These are phyloP conservation scores for Cerceris rybyensis DNA, from an alignment of 2,888 invertebrate genomes.

Conservation along the genomic window DNA sequence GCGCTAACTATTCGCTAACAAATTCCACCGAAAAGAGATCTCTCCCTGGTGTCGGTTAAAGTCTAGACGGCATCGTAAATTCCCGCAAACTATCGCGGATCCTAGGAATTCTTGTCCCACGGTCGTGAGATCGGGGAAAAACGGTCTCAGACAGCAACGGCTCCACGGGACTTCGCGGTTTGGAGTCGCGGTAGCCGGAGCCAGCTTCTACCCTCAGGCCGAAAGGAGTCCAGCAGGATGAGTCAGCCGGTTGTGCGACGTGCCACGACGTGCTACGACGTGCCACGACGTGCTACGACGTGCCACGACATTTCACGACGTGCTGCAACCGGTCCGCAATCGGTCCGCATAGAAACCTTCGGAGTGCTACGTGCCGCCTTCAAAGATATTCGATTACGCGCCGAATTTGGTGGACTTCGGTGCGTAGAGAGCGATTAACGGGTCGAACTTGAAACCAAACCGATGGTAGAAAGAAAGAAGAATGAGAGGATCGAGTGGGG, in stretches of 20 bases:
- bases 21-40: conserved; percentile 34
- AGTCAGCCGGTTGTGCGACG: conserved; percentile 57
- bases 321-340: too few relatives aligned
- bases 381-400: conserved; percentile 65
- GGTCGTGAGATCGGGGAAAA: conserved; percentile 49
- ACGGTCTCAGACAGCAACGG: conserved; percentile 36
- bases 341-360: conserved; percentile 59
- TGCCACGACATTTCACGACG: conserved; percentile 29
- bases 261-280: conserved; percentile 30
- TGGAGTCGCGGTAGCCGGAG: conserved; percentile 27
- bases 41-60: conserved; percentile 31
- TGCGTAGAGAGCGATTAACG: conserved; percentile 52
- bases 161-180: conserved; percentile 60
- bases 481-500: conserved; percentile 26
- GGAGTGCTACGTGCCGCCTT: conserved; percentile 26
- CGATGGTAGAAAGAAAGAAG: background rate
- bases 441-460: conserved; percentile 27
- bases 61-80: conserved; percentile 35
- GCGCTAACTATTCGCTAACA: conserved; percentile 19
- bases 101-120: conserved; percentile 65
- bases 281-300: conserved; percentile 30
- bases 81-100: conserved; percentile 53
- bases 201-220: conserved; percentile 25
- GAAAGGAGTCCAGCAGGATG: conserved; percentile 52
- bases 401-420: conserved; percentile 43